Percentiles rank a stretch among this genome's conserved stretches.
Evolutionary conservation across 1,140 invertebrate species (phyloP).

Genomic region (Idris sp.): DNA sequence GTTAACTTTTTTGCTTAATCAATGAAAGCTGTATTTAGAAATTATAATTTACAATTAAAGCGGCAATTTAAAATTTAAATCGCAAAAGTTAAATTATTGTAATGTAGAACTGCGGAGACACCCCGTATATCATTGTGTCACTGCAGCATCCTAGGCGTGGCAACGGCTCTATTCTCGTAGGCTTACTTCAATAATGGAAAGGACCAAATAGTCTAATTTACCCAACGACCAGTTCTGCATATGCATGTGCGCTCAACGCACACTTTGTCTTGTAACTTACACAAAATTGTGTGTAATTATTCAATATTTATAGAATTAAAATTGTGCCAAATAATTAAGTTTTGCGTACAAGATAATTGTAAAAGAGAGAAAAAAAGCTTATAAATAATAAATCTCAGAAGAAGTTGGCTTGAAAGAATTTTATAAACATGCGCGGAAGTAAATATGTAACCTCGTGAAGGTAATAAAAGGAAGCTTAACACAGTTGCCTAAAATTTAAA

Average conservation of each 20-base stretch:
- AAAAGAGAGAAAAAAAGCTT: too few species aligned
- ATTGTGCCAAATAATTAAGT: too few species aligned
- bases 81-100: constrained; percentile 18
- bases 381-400: background rate
- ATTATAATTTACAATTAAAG: too few species aligned
- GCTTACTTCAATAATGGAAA: constrained; percentile 70
- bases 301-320: constrained; percentile 29
- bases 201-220: constrained; percentile 72
- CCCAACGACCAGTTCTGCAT: constrained; percentile 63
- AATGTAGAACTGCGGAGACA: constrained; percentile 21
- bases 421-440: too few species aligned
- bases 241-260: constrained; percentile 62
- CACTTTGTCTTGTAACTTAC: constrained; percentile 25
- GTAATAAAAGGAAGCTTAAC: constrained; percentile 15
- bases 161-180: constrained; percentile 45
- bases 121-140: constrained; percentile 12
- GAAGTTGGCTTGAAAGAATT: too few species aligned
- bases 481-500: constrained; percentile 8
- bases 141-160: constrained; percentile 27
- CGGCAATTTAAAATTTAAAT: constrained; percentile 20
- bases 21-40: too few species aligned
- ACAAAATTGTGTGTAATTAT: constrained; percentile 26
- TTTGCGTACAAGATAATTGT: too few species aligned
- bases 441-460: background rate
- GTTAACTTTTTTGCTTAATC: too few species aligned